Conservation (phyloP, 2,888 invertebrate genomes). For the Eupeodes latifasciatus region DNA sequence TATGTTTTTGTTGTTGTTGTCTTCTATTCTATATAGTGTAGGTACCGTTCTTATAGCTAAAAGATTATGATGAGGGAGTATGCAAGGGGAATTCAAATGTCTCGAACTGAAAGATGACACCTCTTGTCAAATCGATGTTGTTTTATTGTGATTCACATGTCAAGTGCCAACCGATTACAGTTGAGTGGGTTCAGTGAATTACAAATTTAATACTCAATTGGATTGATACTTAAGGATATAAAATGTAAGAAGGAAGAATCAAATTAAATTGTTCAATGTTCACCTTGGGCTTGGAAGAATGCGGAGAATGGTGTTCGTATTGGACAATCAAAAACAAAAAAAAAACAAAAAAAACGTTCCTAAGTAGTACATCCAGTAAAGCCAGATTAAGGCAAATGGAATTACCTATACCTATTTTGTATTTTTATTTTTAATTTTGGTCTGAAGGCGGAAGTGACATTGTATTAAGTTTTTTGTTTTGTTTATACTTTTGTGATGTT, state of each 20-base stretch:
- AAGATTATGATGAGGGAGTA: background rate
- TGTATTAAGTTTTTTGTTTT: background rate
- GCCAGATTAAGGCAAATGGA: slow-evolving; percentile 34
- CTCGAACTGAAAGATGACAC: slow-evolving; percentile 71
- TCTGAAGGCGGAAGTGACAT: slow-evolving; percentile 35
- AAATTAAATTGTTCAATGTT: slow-evolving; percentile 34
- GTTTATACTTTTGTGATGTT: background rate
- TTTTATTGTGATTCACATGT: slow-evolving; percentile 74
- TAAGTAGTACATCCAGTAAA: background rate
- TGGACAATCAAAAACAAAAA: background rate
- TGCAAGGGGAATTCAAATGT: slow-evolving; percentile 35
- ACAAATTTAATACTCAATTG: slow-evolving; percentile 74
- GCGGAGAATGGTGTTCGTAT: background rate
- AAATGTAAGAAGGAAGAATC: slow-evolving; percentile 24
- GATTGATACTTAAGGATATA: slow-evolving; percentile 48
- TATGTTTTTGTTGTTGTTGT: background rate
- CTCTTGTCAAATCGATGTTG: slow-evolving; percentile 69
- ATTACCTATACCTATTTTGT: background rate
- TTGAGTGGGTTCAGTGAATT: slow-evolving; percentile 73
- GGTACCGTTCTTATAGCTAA: background rate
- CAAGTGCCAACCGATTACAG: slow-evolving; percentile 74
- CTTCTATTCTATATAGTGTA: background rate
- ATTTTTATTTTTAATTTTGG: background rate
- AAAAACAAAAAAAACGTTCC: background rate
- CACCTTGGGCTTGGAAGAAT: background rate